Evolutionary conservation across 2,797 vertebrate genomes (phyloP), one percentile per base, ranked within the genome.

Genomic region (Malacoraja senta): DNA sequence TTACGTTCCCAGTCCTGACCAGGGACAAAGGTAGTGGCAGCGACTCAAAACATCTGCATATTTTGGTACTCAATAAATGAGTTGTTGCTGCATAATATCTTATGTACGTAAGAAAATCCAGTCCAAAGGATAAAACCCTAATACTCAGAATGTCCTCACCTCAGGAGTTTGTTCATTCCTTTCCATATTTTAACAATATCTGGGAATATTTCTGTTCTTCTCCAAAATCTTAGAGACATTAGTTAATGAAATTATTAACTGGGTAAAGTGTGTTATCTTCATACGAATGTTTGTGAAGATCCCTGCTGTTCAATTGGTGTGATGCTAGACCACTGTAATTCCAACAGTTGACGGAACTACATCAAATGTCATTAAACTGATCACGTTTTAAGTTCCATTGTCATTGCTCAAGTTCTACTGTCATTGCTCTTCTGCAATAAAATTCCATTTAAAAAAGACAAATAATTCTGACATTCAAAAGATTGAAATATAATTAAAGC

Each of bases 391-490:
- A 29, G 53, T 63, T 88, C 84, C 58, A 65, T 15, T 32, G 83
- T 65, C 83, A 86, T 32, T 8, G n/a, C n/a, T 68, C n/a, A 53
- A 6, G 44, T 53, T 65, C 29, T 65, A 29, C 13, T 32, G 83
- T 65, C 83, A 86, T 32, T 8, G n/a, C n/a, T 68, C n/a, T 35
- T 21, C 84, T 68, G 63, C 29, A 63, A 86, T 35, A 88, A 68
- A 88, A 88, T 21, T 68, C 84, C 84, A 88, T 88, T 88, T 32
- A 65, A 32, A 21, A 32, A 35, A 68, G 15, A 0, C 17, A 35
- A 88, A 24, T 63, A 68, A 88, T 88, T 88, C n/a, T 38, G n/a
- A 1, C 63, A 88, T 68, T 88, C 29, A 88, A 88, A 88, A 17
- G 84, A 15, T 19, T 65, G 83, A 63, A 86, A n/a, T 63, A 63